Base-by-base conservation (phyloP, 2,888 invertebrate species). In the Myathropa florea region DNA sequence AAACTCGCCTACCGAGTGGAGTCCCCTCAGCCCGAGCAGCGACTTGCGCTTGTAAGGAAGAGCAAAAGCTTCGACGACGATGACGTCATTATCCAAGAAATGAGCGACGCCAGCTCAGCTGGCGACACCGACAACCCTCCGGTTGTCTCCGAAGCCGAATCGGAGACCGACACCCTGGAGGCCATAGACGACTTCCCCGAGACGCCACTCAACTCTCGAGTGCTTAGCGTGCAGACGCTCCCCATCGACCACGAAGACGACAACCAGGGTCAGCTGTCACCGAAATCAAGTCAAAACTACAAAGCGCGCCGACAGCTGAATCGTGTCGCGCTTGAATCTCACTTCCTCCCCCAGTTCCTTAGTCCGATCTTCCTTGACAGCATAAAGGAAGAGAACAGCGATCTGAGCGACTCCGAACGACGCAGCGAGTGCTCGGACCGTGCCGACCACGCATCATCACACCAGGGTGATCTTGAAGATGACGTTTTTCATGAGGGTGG, bases 381-480 rank as follows among this genome's bases (percentile, higher is more conserved):
- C 6, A 97, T 97, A 88, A 95, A 95, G 89, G 97, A 97, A 92
- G 97, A 97, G 93, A 94, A 94, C 3, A 96, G 96, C 90, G 95
- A 96, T 89, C 93, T 94, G 4, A 95, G 95, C 88, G 94, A 94
- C 88, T 93, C 94, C 88, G 94, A 95, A 89, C 92, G 91, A 92
- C 93, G 90, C 93, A 94, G 89, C 90, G 89, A 89, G 82, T 88
- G 88, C 76, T 89, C 89, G n/a, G 89, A 90, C 71, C 82, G 81
- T 2, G 26, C 73, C 6, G 89, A 89, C 73, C 88, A 89, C 18
- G 60, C 88, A 53, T 65, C 88, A 53, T 65, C 81, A 26, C 82
- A 88, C 4, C 88, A 88, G 24, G 82, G 81, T 36, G 82, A 85
- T 59, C 83, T 88, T 23, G 88, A 88, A 60, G 84, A 84, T 30